Evolutionary conservation across 2,888 invertebrate species (phyloP).

Genomic region (Sialis lutaria): DNA sequence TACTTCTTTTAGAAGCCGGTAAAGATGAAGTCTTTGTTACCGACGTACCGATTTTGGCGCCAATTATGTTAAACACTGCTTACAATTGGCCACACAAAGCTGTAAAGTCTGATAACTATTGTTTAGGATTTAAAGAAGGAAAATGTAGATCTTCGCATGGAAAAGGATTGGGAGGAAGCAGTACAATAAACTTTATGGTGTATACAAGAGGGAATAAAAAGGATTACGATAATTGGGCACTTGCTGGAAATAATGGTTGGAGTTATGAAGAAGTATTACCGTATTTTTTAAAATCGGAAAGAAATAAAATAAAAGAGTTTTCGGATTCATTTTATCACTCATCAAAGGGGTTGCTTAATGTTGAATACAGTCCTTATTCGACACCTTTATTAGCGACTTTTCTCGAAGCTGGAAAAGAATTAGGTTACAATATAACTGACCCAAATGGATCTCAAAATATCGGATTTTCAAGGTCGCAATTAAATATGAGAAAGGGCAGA

Average conservation of each 20-base stretch:
- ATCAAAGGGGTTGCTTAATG: slow-evolving; percentile 45
- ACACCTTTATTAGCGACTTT: slow-evolving; percentile 46
- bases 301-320: slow-evolving; percentile 37
- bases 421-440: slow-evolving; percentile 54
- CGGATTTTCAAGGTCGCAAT: slow-evolving; percentile 55
- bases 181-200: slow-evolving; percentile 70
- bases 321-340: slow-evolving; percentile 49
- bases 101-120: slow-evolving; percentile 33
- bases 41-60: slow-evolving; percentile 57
- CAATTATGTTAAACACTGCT: slow-evolving; percentile 32
- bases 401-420: slow-evolving; percentile 43
- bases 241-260: slow-evolving; percentile 67
- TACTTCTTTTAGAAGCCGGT: slow-evolving; percentile 62
- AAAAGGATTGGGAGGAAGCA: slow-evolving; percentile 65
- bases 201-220: slow-evolving; percentile 63
- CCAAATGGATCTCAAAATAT: slow-evolving; percentile 45
- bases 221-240: slow-evolving; percentile 73
- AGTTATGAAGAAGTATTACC: slow-evolving; percentile 50
- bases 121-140: slow-evolving; percentile 29
- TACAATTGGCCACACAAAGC: slow-evolving; percentile 64
- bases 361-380: slow-evolving; percentile 44
- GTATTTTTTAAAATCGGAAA: slow-evolving; percentile 67
- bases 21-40: slow-evolving; percentile 59
- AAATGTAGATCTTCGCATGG: slow-evolving; percentile 59
- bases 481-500: slow-evolving; percentile 50